Base-by-base conservation (phyloP, 2,113 vertebrate genomes). In the Mobula birostris region DNA sequence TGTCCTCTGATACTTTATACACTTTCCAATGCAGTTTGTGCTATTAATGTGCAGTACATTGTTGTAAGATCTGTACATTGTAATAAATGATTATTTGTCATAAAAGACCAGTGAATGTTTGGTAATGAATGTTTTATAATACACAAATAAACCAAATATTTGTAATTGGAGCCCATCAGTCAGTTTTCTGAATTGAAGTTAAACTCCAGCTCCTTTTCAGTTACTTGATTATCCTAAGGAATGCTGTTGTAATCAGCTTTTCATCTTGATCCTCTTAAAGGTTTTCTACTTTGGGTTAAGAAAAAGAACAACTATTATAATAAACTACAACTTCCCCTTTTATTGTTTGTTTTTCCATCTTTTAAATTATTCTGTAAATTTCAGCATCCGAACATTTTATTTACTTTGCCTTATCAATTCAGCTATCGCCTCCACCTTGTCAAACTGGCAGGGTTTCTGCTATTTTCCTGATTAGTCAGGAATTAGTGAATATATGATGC, bases 61-160 rank as follows among this genome's bases (percentile, higher is more conserved):
- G 36, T 74, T 93, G 91, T 93, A 76, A 74, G 32, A 76, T 76
- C 91, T 93, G 72, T 93, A 76, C 91, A 93, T 76, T 74, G 91
- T 93, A 93, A 93, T 93, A 93, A 93, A 93, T 93, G 91, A 92
- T 92, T 74, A 72, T 92, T 93, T 76, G 70, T 93, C 36, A 93
- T 74, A 93, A 74, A 93, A 93, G 91, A 93, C 70, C 68, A 93
- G 72, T 93, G 91, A 93, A 93, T 93, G 91, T 93, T 93, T 93
- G 68, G 70, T 93, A 74, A 93, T 74, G 70, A 6, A 93, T 93
- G 91, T 70, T 93, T 93, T 93, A 76, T 76, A 93, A 93, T 74
- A 11, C 19, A 93, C 48, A 21, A 93, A 72, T 93, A 93, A 93
- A 93, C 68, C 91, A 93, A 93, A 93, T 74, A 19, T 24, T 93